phyloP scores from a whole-genome alignment of 2,888 invertebrate genomes.

The Hydraecia micacea region DNA sequence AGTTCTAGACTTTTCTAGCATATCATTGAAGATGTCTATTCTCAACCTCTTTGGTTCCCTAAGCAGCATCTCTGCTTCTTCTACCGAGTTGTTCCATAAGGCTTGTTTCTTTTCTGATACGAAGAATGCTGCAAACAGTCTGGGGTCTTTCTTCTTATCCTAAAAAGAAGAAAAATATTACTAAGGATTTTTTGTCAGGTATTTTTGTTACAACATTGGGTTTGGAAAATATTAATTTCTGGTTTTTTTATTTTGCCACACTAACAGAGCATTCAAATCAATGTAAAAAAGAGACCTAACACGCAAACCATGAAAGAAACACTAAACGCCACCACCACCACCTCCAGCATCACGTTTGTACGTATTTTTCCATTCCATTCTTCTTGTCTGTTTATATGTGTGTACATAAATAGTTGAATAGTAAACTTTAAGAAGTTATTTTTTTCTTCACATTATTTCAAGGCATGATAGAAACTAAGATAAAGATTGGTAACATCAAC shows the following conservation, averaged over 20 bases:
- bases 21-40: constrained; percentile 87
- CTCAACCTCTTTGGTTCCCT: constrained; percentile 90
- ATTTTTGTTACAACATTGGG: not conserved
- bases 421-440: not conserved
- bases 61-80: constrained; percentile 93
- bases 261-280: not conserved
- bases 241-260: not conserved
- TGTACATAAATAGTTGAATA: too few species aligned
- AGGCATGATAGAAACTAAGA: not conserved
- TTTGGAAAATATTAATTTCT: not conserved
- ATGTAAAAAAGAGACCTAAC: not conserved
- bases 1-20: constrained; percentile 76
- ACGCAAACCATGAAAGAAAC: not conserved
- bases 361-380: too few species aligned
- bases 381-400: too few species aligned
- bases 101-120: constrained; percentile 88
- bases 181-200: not conserved
- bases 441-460: not conserved
- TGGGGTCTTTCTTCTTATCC: constrained; percentile 90
- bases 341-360: too few species aligned
- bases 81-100: constrained; percentile 93
- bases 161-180: constrained; percentile 68
- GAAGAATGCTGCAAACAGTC: constrained; percentile 87
- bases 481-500: not conserved
- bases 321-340: not conserved